Base-by-base conservation (phyloP, 2,113 vertebrate species). In the Lates calcarifer region DNA sequence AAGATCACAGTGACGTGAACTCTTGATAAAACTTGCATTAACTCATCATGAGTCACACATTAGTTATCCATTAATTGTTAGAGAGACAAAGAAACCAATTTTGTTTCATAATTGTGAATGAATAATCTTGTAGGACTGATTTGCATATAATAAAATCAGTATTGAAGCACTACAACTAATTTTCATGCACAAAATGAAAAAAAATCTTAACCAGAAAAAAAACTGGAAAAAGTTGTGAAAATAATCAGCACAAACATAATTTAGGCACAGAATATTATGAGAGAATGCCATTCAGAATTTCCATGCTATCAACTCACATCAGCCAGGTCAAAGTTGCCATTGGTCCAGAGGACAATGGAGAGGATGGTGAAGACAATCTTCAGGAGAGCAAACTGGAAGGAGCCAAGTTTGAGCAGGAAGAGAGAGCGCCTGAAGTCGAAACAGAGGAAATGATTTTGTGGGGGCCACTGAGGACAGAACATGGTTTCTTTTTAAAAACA, bases 321-420 rank as follows among this genome's bases (percentile, higher is more conserved):
- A 49, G 84, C 68, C 22, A 91, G 56, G 45, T 84, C 56, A n/a
- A 95, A 97, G 37, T 85, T 95, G 37, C 81, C 91, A 47, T 97
- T 96, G 66, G 93, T 95, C 91, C 91, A 97, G 84, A 98, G 96
- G 12, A 97, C 95, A 82, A 97, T 90, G 71, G 95, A 95, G 12
- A 98, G 92, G 87, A 98, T 90, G 86, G 96, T 90, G 57, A 98
- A 88, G 71, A 93, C 83, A 0, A 95, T 93, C 72, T 96, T 96
- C 64, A 97, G 79, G 77, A 97, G 18, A 66, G 95, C 96, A 77
- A 96, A 94, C 87, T 98, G 97, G 88, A 97, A 95, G 33, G 96
- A 96, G 47, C 96, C 96, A 56, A 97, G 90, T 89, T 97, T 97
- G 83, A 98, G 88, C 89, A 96, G 91, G 88, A 98, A 97, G 65